Evolutionary conservation across 1,140 invertebrate species (phyloP).

Genomic region (Ladona fulva): DNA sequence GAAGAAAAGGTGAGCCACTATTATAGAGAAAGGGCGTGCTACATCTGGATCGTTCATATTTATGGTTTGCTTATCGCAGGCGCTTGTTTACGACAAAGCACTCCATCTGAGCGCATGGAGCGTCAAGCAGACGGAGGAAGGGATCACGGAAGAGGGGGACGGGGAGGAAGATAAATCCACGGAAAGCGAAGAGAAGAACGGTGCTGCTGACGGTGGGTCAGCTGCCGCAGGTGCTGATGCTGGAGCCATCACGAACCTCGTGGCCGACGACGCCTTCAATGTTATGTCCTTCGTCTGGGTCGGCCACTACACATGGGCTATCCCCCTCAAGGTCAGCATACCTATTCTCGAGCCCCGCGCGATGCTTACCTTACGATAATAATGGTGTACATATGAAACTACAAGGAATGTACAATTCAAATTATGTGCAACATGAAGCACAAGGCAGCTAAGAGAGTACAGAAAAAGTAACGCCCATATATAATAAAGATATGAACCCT

Average conservation of each 20-base stretch:
- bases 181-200: constrained; percentile 22
- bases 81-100: constrained; percentile 53
- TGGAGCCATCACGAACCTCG: constrained; percentile 67
- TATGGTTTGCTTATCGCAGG: constrained; percentile 38
- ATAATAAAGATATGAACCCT: too few species aligned
- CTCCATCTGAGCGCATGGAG: constrained; percentile 26
- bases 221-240: constrained; percentile 42
- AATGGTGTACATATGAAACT: too few species aligned
- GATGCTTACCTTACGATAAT: too few species aligned
- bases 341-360: too few species aligned
- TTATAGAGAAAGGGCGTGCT: background rate
- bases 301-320: constrained; percentile 76
- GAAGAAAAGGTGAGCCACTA: too few species aligned
- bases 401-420: too few species aligned
- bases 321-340: constrained; percentile 64
- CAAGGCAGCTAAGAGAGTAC: too few species aligned
- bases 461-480: too few species aligned
- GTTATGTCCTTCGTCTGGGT: constrained; percentile 78
- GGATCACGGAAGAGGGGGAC: background rate
- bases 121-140: constrained; percentile 18
- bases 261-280: constrained; percentile 72
- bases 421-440: too few species aligned
- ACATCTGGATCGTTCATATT: background rate
- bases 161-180: background rate
- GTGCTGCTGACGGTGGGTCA: constrained; percentile 17